Base-by-base conservation (phyloP, 2,888 invertebrate species). In the Pandemis corylana region DNA sequence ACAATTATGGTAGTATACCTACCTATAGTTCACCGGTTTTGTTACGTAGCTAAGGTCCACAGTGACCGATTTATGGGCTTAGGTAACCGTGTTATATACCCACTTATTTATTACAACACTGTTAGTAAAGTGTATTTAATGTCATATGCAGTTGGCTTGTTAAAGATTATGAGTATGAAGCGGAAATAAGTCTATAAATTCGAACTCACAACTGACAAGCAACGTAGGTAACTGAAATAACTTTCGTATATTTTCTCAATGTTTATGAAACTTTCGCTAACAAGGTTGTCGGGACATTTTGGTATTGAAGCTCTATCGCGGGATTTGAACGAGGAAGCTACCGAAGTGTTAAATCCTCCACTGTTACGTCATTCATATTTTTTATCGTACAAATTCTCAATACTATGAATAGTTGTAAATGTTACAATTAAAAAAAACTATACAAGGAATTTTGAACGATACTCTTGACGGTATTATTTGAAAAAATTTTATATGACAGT, bases 11-110 rank as follows among this genome's bases (percentile, higher is more conserved):
- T 53, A 51, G 51, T n/a, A 6, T 15, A 53, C n/a, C 51, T 42
- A 36, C 2, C 2, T 59, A 51, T 51, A 10, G 67, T 71, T 72
- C 69, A 65, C 68, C 72, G 76, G 78, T 83, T 80, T 78, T 82
- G 80, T 86, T 81, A 82, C 81, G 82, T 41, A 51, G 65, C 9
- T 42, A 81, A 83, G 79, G 78, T 80, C 80, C 81, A 80, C 83
- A 83, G 83, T 87, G 89, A 85, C 84, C 86, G 86, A 86, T 90
- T 88, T 84, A 89, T 85, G 73, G 77, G 76, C 67, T 82, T 81
- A 82, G 78, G 81, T 83, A 78, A 82, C 44, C 53, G 44, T 77
- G 79, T 71, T 75, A 79, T 78, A 76, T 71, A 65, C 61, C 20
- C 69, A 68, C 44, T 12, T 59, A 61, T 53, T 53, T 67, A 41